phyloP scores from a whole-genome alignment of 2,888 invertebrate species.

The Kuschelorhynchus macadamiae region DNA sequence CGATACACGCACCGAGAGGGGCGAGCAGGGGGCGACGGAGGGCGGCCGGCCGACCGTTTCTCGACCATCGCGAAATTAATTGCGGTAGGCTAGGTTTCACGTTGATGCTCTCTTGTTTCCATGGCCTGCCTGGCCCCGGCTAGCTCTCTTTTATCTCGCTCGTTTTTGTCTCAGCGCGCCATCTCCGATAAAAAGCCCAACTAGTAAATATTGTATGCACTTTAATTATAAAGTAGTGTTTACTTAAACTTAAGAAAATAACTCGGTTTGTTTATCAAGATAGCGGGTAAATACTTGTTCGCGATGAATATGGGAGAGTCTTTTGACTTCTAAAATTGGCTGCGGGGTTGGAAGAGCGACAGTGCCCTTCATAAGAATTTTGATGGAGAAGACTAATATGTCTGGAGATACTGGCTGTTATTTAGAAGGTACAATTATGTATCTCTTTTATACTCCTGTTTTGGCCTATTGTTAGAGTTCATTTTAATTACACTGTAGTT shows the following conservation, averaged over 20 bases:
- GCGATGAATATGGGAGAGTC: slow-evolving; percentile 9
- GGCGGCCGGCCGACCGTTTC: slow-evolving; percentile 18
- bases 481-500: too few relatives aligned
- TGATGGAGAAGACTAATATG: too few relatives aligned
- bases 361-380: not conserved
- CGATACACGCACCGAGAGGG: slow-evolving; percentile 19
- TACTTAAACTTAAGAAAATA: slow-evolving; percentile 43
- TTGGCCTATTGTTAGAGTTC: too few relatives aligned
- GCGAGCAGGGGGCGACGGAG: slow-evolving; percentile 9
- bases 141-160: slow-evolving; percentile 27
- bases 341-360: not conserved
- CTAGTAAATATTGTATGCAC: slow-evolving; percentile 30
- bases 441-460: too few relatives aligned
- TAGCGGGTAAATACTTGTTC: slow-evolving; percentile 34
- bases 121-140: too few relatives aligned
- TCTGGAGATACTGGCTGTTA: too few relatives aligned
- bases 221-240: slow-evolving; percentile 41
- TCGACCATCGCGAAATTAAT: slow-evolving; percentile 46
- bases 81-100: slow-evolving; percentile 45
- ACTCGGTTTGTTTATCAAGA: slow-evolving; percentile 52
- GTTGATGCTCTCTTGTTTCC: slow-evolving; percentile 48
- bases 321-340: slow-evolving; percentile 14
- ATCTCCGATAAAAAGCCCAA: too few relatives aligned
- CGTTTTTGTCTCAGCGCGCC: slow-evolving; percentile 39
- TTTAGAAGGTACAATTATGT: too few relatives aligned